Conservation (phyloP, 2,113 vertebrate genomes). For the Hippocampus mohnikei region DNA sequence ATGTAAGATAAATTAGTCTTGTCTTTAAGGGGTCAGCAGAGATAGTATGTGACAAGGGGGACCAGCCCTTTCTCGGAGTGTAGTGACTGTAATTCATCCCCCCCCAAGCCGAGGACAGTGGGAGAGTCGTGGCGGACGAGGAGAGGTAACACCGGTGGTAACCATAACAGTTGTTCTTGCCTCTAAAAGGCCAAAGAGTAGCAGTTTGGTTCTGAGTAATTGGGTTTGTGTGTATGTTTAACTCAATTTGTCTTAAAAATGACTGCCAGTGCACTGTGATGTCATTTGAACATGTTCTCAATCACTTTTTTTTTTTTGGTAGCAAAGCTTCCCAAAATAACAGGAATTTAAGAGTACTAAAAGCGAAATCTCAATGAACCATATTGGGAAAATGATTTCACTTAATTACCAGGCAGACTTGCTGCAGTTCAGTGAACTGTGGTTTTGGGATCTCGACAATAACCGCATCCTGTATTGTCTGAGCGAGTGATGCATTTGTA, state of each 20-base stretch:
- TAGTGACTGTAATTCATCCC: slow-evolving; percentile 7
- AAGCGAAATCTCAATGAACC: neutral
- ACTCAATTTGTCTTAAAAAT: slow-evolving; percentile 54
- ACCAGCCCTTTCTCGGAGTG: neutral
- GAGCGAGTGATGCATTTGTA: slow-evolving; percentile 62
- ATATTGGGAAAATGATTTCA: slow-evolving; percentile 1
- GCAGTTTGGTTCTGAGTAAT: neutral
- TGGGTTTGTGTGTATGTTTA: slow-evolving; percentile 6
- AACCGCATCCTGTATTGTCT: slow-evolving; percentile 21
- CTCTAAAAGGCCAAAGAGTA: slow-evolving; percentile 53
- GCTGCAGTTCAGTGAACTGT: slow-evolving; percentile 20
- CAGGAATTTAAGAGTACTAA: neutral
- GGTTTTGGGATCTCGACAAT: slow-evolving; percentile 5
- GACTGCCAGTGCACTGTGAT: slow-evolving; percentile 70
- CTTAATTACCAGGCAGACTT: neutral
- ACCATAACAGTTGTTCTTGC: slow-evolving; percentile 5
- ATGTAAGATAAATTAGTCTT: slow-evolving; percentile 8
- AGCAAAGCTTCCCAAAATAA: neutral
- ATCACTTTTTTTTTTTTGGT: neutral
- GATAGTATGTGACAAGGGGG: slow-evolving; percentile 45
- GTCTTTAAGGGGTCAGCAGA: neutral
- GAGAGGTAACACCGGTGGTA: neutral
- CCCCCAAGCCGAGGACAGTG: neutral
- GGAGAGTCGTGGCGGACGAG: neutral
- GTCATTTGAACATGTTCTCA: slow-evolving; percentile 29